Conservation (phyloP, 2,113 vertebrate genomes). For the Sturnus vulgaris region DNA sequence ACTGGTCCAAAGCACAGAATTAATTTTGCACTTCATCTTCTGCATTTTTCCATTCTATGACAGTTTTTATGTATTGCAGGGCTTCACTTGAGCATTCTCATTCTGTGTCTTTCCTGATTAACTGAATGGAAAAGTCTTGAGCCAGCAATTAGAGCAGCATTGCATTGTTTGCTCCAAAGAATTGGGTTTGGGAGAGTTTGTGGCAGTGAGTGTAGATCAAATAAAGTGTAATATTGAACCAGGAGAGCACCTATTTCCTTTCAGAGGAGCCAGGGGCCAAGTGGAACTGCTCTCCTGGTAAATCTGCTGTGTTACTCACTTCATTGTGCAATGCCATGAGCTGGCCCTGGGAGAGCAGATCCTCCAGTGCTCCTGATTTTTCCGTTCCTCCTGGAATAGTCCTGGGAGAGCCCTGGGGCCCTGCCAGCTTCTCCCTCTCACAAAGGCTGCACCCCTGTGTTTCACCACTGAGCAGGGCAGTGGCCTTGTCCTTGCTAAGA, state of each 20-base stretch:
- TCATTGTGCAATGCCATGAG: neutral
- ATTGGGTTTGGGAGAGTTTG: neutral
- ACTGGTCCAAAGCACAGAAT: neutral
- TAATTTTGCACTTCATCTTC: accelerated
- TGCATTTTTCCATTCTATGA: accelerated
- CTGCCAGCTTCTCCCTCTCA: neutral
- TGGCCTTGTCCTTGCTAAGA: neutral
- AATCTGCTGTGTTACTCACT: neutral
- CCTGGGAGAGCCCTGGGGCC: neutral
- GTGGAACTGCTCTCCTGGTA: neutral
- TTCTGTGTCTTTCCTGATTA: neutral
- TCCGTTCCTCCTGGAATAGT: neutral
- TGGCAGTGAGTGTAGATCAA: neutral
- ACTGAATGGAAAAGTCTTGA: neutral
- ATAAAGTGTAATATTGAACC: neutral
- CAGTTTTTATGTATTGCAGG: neutral
- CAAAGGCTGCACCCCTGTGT: neutral
- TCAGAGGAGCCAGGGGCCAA: neutral
- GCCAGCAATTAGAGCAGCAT: accelerated
- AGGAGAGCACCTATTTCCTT: neutral
- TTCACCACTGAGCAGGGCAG: neutral
- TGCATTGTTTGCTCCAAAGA: neutral
- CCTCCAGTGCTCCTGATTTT: neutral
- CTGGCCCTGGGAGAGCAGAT: neutral
- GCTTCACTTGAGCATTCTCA: neutral